phyloP scores from a whole-genome alignment of 2,888 invertebrate genomes.

The Acrobasis consociella region DNA sequence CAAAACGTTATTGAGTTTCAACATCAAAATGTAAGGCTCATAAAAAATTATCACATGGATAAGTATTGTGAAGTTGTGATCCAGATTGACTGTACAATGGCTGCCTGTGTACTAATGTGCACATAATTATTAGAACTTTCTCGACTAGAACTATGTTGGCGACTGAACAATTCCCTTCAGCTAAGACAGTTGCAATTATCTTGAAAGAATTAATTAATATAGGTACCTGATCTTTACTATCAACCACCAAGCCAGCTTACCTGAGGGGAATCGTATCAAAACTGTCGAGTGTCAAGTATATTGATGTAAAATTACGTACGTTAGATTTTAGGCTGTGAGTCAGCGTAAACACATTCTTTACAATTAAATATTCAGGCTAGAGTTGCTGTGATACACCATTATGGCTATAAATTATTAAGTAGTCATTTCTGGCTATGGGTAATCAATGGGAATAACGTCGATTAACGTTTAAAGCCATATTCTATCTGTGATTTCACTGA shows the following conservation, averaged over 20 bases:
- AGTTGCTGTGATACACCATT: constrained; percentile 81
- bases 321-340: constrained; percentile 79
- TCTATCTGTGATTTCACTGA: constrained; percentile 72
- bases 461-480: constrained; percentile 53
- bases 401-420: constrained; percentile 74
- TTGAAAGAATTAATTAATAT: too few relatives aligned
- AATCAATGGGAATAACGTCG: constrained; percentile 44
- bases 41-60: not conserved
- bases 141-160: constrained; percentile 8
- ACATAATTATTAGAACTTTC: not conserved
- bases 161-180: constrained; percentile 6
- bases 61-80: not conserved
- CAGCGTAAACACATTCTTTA: constrained; percentile 75
- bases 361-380: constrained; percentile 79
- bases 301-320: constrained; percentile 62
- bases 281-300: constrained; percentile 60
- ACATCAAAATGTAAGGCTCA: not conserved
- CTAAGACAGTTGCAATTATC: not conserved
- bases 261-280: constrained; percentile 2
- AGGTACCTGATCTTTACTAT: not conserved
- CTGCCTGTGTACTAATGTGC: not conserved
- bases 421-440: constrained; percentile 66
- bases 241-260: not conserved
- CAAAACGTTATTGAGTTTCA: not conserved
- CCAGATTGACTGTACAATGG: not conserved